Percentiles rank a stretch among this genome's conserved stretches.
These are phyloP conservation scores for Coreoperca whiteheadi DNA, from an alignment of 2,113 vertebrate species.

Conservation along the genomic window DNA sequence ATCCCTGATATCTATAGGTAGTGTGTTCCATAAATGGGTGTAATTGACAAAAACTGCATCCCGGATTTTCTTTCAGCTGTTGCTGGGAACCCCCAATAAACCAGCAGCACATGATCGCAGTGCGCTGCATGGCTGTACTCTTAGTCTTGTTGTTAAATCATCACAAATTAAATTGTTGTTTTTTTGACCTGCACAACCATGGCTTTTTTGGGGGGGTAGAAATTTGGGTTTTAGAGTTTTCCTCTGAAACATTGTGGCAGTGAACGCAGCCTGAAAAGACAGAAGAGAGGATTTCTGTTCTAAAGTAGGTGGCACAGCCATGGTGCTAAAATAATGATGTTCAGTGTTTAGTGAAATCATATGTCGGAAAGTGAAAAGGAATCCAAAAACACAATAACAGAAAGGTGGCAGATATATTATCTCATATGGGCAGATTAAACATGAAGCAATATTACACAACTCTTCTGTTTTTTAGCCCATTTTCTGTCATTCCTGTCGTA, in stretches of 20 bases:
- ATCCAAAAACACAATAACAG: not conserved
- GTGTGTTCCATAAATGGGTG: too few relatives aligned
- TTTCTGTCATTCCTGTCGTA: not conserved
- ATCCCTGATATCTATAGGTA: too few relatives aligned
- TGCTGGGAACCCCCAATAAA: too few relatives aligned
- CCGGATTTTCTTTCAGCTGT: too few relatives aligned
- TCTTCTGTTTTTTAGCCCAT: not conserved
- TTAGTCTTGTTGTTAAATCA: not conserved
- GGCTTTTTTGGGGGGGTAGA: not conserved
- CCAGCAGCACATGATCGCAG: too few relatives aligned
- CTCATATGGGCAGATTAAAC: conserved; percentile 7
- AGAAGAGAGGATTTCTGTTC: not conserved
- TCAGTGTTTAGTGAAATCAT: conserved; percentile 23
- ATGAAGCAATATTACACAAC: not conserved
- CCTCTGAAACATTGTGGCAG: not conserved
- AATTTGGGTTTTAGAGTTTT: not conserved
- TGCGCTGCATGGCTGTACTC: not conserved
- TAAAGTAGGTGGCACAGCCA: not conserved
- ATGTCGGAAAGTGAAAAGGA: not conserved
- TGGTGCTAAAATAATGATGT: not conserved
- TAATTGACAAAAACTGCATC: too few relatives aligned
- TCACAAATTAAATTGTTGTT: not conserved
- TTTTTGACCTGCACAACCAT: not conserved
- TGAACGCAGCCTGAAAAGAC: not conserved
- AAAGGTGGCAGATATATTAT: not conserved